Percentiles rank a stretch among this genome's conserved stretches.
Evolutionary conservation across 2,113 vertebrate species (phyloP).

Genomic region (Cercocebus atys): DNA sequence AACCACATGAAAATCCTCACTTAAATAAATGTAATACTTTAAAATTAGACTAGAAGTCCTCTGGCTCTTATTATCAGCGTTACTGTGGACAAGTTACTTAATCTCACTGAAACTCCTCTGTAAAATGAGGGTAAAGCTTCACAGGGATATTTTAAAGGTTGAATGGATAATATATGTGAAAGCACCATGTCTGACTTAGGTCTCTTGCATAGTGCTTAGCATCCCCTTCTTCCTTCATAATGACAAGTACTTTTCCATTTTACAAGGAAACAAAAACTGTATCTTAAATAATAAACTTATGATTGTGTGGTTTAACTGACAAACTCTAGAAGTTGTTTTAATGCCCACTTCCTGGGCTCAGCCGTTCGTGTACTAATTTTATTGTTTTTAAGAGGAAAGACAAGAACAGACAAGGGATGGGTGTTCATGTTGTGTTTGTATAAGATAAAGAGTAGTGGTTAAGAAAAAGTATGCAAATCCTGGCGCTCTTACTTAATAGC

Average conservation of each 20-base stretch:
- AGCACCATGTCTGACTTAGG: neutral
- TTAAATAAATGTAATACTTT: conserved; percentile 4
- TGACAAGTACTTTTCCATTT: neutral
- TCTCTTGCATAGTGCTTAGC: neutral
- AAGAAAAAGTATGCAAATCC: conserved; percentile 4
- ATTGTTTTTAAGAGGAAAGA: neutral
- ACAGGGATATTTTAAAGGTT: neutral
- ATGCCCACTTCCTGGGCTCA: neutral
- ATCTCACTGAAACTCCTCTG: neutral
- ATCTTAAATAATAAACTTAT: neutral
- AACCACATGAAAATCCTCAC: conserved; percentile 1
- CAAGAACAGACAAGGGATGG: neutral
- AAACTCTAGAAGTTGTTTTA: neutral
- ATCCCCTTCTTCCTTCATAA: neutral
- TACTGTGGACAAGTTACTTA: neutral
- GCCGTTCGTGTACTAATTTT: neutral
- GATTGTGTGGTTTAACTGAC: neutral
- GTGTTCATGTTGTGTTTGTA: neutral
- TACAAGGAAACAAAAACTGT: neutral
- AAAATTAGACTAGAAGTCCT: conserved; percentile 13
- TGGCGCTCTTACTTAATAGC: neutral
- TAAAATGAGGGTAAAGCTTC: conserved; percentile 7
- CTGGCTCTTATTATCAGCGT: neutral
- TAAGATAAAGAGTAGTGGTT: neutral
- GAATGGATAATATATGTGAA: neutral